phyloP scores from a whole-genome alignment of 37 sponge, comb jelly and placozoan genomes.

The Aphrocallistes beatrix region DNA sequence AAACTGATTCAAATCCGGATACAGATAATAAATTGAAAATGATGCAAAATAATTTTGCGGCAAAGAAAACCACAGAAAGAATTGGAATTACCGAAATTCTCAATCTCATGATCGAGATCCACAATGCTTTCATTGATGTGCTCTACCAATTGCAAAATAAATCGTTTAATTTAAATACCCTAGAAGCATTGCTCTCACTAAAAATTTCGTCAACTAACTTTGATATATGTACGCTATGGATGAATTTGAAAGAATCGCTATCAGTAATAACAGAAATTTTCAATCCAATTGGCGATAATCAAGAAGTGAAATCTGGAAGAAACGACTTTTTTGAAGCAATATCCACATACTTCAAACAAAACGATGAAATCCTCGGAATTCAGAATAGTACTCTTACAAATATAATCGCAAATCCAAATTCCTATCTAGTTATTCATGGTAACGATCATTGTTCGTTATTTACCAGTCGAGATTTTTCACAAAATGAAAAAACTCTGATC shows the following conservation, averaged over 20 bases:
- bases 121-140: not conserved
- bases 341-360: no score
- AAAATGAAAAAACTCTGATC: not conserved
- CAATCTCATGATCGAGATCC: not conserved
- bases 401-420: no score
- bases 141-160: not conserved
- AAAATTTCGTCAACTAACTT: not conserved
- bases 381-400: no score
- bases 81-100: not conserved
- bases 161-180: not conserved
- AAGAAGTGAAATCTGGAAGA: no score
- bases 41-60: no score
- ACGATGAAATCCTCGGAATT: no score
- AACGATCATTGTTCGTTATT: not conserved
- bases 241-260: not conserved
- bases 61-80: no score
- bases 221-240: not conserved
- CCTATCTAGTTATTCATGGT: no score
- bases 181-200: not conserved
- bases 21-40: no score
- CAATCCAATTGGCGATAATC: no score
- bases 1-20: no score
- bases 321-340: no score
- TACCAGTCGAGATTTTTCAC: not conserved
- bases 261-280: not conserved